Conservation (phyloP, 2,113 vertebrate genomes). For the Hippotragus niger region DNA sequence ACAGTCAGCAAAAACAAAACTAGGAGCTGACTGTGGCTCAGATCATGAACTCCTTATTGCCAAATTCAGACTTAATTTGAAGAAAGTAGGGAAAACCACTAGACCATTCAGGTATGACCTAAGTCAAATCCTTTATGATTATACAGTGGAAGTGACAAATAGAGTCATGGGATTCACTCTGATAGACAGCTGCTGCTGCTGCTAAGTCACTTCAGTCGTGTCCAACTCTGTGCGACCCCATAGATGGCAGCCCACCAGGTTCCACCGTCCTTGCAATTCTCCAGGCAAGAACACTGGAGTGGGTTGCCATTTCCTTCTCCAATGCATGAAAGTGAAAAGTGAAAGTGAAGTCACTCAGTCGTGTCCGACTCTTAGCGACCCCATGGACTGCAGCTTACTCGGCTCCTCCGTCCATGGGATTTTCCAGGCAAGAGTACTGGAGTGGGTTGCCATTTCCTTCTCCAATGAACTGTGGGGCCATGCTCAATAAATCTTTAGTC, state of each 20-base stretch:
- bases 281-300: too few species aligned
- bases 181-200: background rate
- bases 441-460: too few species aligned
- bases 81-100: background rate
- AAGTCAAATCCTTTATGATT: background rate
- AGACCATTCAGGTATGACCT: background rate
- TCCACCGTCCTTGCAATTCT: rapidly evolving
- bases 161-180: background rate
- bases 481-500: background rate
- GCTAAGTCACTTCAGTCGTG: rapidly evolving
- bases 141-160: background rate
- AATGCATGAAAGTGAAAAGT: too few species aligned
- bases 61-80: background rate
- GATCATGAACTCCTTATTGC: background rate
- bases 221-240: too few species aligned
- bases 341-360: too few species aligned
- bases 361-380: too few species aligned
- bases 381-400: too few species aligned
- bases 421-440: too few species aligned
- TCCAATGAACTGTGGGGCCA: background rate
- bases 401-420: too few species aligned
- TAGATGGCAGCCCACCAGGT: too few species aligned
- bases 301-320: too few species aligned
- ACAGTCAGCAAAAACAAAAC: background rate
- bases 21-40: background rate